phyloP scores from a whole-genome alignment of 2,797 vertebrate genomes.

The Oreochromis grahami region DNA sequence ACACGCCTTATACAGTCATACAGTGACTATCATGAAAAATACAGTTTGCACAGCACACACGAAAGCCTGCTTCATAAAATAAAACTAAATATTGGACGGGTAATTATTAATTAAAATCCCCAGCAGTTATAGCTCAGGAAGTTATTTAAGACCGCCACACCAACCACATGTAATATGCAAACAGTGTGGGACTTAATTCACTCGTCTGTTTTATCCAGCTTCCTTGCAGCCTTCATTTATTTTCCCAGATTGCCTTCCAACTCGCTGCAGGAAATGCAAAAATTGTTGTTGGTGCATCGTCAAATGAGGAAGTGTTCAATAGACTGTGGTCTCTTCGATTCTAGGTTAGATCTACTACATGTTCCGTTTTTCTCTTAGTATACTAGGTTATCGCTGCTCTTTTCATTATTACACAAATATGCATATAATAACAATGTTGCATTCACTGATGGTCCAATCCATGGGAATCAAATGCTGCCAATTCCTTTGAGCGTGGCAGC shows the following conservation, averaged over 20 bases:
- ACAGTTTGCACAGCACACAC: neutral
- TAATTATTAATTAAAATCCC: neutral
- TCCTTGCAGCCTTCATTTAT: neutral
- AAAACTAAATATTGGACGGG: fast-evolving
- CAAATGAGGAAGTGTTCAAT: neutral
- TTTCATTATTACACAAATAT: neutral
- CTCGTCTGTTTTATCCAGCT: neutral
- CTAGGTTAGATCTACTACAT: neutral
- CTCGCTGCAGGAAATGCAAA: neutral
- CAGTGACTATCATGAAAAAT: neutral
- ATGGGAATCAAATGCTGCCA: neutral
- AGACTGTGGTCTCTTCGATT: neutral
- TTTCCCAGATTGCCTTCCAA: neutral
- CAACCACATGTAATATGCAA: neutral
- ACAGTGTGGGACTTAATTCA: neutral
- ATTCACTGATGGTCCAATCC: fast-evolving
- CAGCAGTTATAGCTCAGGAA: neutral
- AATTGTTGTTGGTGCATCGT: neutral
- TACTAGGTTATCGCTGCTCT: neutral
- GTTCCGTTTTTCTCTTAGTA: neutral
- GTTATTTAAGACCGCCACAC: neutral
- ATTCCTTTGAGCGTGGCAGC: neutral
- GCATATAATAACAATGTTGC: neutral
- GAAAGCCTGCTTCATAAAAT: neutral
- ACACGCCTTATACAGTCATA: fast-evolving